These are phyloP conservation scores for Apis mellifera DNA, from an alignment of 1,140 invertebrate genomes.

Conservation along the genomic window DNA sequence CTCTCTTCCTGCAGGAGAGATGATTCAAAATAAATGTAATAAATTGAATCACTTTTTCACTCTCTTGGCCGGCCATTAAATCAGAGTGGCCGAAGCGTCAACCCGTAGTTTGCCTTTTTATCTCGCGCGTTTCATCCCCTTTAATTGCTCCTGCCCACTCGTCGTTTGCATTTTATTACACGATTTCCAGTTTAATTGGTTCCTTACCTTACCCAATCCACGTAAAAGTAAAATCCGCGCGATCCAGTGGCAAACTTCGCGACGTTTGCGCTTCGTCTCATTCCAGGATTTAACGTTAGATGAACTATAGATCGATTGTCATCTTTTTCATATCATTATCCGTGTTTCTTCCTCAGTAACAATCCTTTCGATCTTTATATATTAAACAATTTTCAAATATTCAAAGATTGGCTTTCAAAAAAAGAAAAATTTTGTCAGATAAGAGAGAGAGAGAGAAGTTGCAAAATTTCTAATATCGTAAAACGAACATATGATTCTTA, in stretches of 20 bases:
- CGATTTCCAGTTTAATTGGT: slow-evolving; percentile 33
- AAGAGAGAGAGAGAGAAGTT: no score
- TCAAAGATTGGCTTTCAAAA: no score
- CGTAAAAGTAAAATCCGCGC: slow-evolving; percentile 20
- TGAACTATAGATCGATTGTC: background rate
- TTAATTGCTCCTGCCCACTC: slow-evolving; percentile 36
- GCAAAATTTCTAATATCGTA: no score
- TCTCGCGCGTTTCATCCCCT: slow-evolving; percentile 36
- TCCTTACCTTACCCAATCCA: slow-evolving; percentile 1
- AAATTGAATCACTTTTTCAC: background rate
- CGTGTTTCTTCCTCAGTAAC: background rate
- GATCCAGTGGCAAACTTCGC: background rate
- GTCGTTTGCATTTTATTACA: slow-evolving; percentile 48
- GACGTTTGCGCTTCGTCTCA: background rate
- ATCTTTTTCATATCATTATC: background rate
- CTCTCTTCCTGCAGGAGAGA: no score
- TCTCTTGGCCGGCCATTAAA: background rate
- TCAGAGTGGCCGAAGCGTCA: background rate
- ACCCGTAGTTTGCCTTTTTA: slow-evolving; percentile 12
- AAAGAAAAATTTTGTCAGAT: no score
- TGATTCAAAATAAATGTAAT: background rate
- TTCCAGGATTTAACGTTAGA: background rate
- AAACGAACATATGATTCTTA: no score
- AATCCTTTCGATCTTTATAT: no score
- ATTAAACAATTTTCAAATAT: no score